phyloP scores from a whole-genome alignment of 2,113 vertebrate species.

The Pterocles burchelli region DNA sequence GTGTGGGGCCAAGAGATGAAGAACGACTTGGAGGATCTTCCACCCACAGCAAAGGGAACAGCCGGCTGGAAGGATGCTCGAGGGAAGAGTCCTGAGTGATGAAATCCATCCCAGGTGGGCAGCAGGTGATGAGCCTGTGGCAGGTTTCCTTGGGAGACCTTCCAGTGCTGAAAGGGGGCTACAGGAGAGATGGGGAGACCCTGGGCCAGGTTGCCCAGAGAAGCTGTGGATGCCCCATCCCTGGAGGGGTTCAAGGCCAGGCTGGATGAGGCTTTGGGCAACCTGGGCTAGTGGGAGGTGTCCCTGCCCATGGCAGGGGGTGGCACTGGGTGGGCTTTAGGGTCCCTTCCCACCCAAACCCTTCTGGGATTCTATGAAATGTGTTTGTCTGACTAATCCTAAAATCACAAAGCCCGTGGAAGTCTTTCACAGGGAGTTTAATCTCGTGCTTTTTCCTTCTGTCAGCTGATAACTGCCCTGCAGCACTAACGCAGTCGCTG shows the following conservation, averaged over 20 bases:
- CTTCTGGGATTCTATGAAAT: too few relatives aligned
- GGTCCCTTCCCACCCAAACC: too few relatives aligned
- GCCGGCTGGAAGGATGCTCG: accelerated
- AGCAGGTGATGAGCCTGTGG: background rate
- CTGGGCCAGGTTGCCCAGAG: too few relatives aligned
- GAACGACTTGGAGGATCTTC: accelerated
- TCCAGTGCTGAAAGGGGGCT: too few relatives aligned
- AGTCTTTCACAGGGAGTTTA: background rate
- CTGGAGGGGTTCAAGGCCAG: too few relatives aligned
- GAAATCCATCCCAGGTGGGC: background rate
- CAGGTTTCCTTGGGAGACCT: too few relatives aligned
- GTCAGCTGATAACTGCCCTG: background rate
- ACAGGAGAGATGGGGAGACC: too few relatives aligned
- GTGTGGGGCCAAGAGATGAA: background rate
- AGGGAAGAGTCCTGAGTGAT: background rate
- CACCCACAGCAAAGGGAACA: background rate
- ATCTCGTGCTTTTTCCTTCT: background rate
- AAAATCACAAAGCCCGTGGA: background rate
- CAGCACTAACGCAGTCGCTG: background rate
- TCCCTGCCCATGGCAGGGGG: too few relatives aligned
- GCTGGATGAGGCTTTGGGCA: too few relatives aligned
- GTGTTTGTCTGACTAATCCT: background rate
- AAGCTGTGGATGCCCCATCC: too few relatives aligned
- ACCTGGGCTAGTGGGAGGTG: too few relatives aligned
- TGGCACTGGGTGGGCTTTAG: too few relatives aligned